A percentile compares a stretch with the other conserved stretches of the same genome.
Conservation (phyloP, 2,888 invertebrate species). For the Nasonia oneida region DNA sequence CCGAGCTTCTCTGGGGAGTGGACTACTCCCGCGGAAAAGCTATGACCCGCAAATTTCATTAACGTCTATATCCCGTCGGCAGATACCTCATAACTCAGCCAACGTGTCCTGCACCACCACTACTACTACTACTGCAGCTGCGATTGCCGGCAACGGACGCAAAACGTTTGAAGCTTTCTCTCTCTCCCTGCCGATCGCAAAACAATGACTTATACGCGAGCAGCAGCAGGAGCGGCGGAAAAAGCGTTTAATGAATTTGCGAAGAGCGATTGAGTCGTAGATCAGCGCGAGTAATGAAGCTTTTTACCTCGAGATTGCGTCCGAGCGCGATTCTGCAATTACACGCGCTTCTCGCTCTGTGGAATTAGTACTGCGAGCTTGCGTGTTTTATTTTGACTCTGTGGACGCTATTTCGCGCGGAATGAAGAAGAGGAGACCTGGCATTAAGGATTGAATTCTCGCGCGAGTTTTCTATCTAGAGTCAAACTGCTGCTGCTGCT, state of each 20-base stretch:
- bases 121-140: neutral
- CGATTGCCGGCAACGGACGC: slow-evolving; percentile 25
- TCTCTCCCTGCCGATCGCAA: neutral
- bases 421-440: neutral
- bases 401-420: neutral
- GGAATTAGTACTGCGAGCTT: neutral
- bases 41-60: slow-evolving; percentile 75
- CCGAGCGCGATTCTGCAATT: neutral
- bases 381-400: neutral
- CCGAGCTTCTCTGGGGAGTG: neutral
- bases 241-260: slow-evolving; percentile 21
- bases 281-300: slow-evolving; percentile 13
- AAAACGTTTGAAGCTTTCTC: slow-evolving; percentile 38
- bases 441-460: neutral
- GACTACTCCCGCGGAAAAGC: slow-evolving; percentile 35
- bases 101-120: slow-evolving; percentile 19
- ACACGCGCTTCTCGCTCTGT: neutral
- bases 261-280: slow-evolving; percentile 3
- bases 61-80: slow-evolving; percentile 69
- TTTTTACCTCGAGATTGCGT: neutral
- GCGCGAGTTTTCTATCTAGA: neutral
- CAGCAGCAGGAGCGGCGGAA: slow-evolving; percentile 9
- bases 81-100: slow-evolving; percentile 69
- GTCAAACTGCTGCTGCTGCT: neutral
- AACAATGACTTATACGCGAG: slow-evolving; percentile 19